phyloP scores from a whole-genome alignment of 2,113 vertebrate species.

The Alosa alosa region DNA sequence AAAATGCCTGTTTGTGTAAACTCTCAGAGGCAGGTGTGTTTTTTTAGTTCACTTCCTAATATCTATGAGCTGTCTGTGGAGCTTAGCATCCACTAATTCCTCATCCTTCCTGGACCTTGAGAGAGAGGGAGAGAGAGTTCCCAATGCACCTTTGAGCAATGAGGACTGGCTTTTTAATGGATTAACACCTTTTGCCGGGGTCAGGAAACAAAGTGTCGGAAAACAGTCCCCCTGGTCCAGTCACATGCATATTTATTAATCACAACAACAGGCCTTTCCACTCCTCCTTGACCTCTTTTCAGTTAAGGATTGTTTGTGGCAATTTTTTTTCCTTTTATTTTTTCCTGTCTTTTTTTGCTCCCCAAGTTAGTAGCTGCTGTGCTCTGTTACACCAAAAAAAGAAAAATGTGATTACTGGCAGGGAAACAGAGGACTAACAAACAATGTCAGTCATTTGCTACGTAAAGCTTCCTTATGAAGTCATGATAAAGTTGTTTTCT shows the following conservation, averaged over 20 bases:
- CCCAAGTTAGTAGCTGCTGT: background rate
- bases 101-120: constrained; percentile 26
- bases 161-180: constrained; percentile 28
- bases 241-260: constrained; percentile 40
- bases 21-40: background rate
- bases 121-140: constrained; percentile 12
- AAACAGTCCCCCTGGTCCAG: constrained; percentile 32
- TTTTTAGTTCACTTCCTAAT: constrained; percentile 7
- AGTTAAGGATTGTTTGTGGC: background rate
- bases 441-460: background rate
- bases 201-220: constrained; percentile 40
- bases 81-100: constrained; percentile 18
- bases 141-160: constrained; percentile 31
- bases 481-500: background rate
- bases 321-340: background rate
- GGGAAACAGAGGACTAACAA: background rate
- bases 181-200: constrained; percentile 41
- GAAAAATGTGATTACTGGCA: background rate
- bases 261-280: constrained; percentile 21
- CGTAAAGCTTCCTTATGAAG: background rate
- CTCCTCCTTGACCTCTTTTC: constrained; percentile 30
- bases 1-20: background rate
- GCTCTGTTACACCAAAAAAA: background rate
- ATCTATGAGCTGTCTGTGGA: constrained; percentile 12
- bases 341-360: background rate